A percentile compares a stretch with the other conserved stretches of the same genome.
These are phyloP conservation scores for Sebastolobus altivelis DNA, from an alignment of 2,797 vertebrate genomes.

Conservation along the genomic window DNA sequence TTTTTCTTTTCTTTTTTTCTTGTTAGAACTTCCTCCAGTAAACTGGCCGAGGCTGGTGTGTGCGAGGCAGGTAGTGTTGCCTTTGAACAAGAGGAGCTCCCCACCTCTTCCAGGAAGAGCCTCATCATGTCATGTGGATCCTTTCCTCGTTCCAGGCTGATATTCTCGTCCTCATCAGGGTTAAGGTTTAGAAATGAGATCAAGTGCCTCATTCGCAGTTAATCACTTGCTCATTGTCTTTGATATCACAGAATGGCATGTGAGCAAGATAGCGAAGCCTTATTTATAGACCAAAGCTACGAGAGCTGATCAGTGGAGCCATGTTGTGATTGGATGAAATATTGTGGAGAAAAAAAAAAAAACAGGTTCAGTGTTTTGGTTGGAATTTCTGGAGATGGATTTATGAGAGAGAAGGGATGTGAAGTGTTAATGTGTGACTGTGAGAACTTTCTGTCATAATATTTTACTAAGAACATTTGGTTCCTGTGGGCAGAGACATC, in stretches of 20 bases:
- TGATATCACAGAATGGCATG: slow-evolving; percentile 58
- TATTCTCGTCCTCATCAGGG: slow-evolving; percentile 60
- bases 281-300: slow-evolving; percentile 49
- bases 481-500: slow-evolving; percentile 8
- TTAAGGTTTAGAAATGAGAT: slow-evolving; percentile 61
- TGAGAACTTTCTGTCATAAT: slow-evolving; percentile 2
- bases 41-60: slow-evolving; percentile 36
- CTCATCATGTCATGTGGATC: slow-evolving; percentile 30
- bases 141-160: slow-evolving; percentile 50
- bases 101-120: slow-evolving; percentile 33
- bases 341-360: background rate
- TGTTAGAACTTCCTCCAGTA: slow-evolving; percentile 47
- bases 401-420: slow-evolving; percentile 12
- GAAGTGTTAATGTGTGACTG: slow-evolving; percentile 17
- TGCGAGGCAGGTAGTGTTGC: slow-evolving; percentile 25
- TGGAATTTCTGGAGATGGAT: background rate
- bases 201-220: slow-evolving; percentile 61
- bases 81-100: slow-evolving; percentile 51
- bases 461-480: slow-evolving; percentile 13
- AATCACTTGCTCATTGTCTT: slow-evolving; percentile 55
- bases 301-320: slow-evolving; percentile 44
- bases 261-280: slow-evolving; percentile 43
- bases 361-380: slow-evolving; percentile 21
- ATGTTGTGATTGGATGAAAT: slow-evolving; percentile 42
- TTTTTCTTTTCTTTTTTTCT: background rate